These are phyloP conservation scores for cattle (Bos taurus) DNA, from an alignment of 2,113 vertebrate species.

Conservation along the genomic window DNA sequence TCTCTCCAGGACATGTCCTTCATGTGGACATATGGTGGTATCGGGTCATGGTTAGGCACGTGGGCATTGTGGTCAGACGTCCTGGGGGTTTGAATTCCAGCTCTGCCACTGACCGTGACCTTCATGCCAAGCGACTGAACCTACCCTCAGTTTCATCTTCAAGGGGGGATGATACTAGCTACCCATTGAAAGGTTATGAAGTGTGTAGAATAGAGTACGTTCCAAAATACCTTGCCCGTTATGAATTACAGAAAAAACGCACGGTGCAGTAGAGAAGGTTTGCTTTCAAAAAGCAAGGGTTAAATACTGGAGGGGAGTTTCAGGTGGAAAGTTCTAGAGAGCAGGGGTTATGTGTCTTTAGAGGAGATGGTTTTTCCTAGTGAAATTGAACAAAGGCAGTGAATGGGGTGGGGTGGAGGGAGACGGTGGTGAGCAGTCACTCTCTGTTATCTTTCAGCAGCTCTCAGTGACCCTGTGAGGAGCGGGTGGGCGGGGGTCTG, in stretches of 20 bases:
- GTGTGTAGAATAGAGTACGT: accelerated
- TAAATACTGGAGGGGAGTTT: background rate
- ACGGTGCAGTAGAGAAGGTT: background rate
- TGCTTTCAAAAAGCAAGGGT: background rate
- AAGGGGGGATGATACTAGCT: too few relatives aligned
- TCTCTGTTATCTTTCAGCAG: background rate
- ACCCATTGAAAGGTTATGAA: background rate
- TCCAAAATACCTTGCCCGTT: background rate
- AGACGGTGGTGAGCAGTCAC: accelerated
- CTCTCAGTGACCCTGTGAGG: background rate
- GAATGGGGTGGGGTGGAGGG: background rate
- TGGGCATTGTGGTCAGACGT: accelerated
- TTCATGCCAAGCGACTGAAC: background rate
- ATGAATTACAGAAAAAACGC: background rate
- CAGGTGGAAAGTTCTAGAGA: background rate
- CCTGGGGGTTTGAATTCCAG: background rate
- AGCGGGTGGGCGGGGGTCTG: background rate
- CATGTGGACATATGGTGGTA: accelerated
- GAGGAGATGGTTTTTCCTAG: background rate
- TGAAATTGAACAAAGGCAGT: background rate
- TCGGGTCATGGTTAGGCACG: background rate
- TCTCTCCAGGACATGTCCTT: background rate
- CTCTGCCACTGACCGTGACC: background rate
- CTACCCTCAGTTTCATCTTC: background rate
- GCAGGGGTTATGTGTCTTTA: background rate